Percentiles rank a stretch among this genome's conserved stretches.
These are phyloP conservation scores for Phortica variegata DNA, from an alignment of 1,140 invertebrate genomes.

Conservation along the genomic window DNA sequence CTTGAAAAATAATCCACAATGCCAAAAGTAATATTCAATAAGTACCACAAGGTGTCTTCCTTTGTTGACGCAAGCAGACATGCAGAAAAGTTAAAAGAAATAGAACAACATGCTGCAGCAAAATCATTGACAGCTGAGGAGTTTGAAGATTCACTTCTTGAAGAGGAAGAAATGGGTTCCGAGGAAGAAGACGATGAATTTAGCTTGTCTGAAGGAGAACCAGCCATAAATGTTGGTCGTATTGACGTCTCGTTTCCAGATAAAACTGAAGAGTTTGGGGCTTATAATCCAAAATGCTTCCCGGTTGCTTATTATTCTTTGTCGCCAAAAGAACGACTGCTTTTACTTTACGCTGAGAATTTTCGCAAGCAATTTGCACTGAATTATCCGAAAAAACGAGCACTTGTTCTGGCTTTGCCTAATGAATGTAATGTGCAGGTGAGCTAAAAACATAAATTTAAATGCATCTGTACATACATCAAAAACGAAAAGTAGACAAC, in stretches of 20 bases:
- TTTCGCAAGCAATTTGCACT: constrained; percentile 74
- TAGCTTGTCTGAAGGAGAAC: constrained; percentile 36
- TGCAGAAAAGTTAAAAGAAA: constrained; percentile 28
- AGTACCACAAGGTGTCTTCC: constrained; percentile 21
- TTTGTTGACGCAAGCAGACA: constrained; percentile 20
- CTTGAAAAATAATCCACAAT: constrained; percentile 19
- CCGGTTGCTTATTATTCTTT: constrained; percentile 73
- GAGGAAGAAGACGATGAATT: constrained; percentile 23
- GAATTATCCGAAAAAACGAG: constrained; percentile 67
- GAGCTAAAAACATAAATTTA: constrained; percentile 13
- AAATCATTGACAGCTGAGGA: constrained; percentile 1
- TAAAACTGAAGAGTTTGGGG: constrained; percentile 26
- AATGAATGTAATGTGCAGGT: constrained; percentile 82
- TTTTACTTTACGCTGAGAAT: constrained; percentile 77
- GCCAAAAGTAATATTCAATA: constrained; percentile 24
- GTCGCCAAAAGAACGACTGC: constrained; percentile 73
- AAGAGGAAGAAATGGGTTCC: constrained; percentile 19
- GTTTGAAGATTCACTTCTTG: constrained; percentile 12
- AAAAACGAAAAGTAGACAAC: no score
- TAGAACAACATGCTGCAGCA: constrained; percentile 7
- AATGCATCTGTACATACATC: constrained; percentile 58
- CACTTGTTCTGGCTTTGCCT: constrained; percentile 71
- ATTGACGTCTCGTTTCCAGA: constrained; percentile 51
- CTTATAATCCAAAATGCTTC: constrained; percentile 58
- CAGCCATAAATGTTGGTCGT: constrained; percentile 26